A percentile compares a stretch with the other conserved stretches of the same genome.
Conservation (phyloP, 37 sponge, comb jelly and placozoan species). For the Trichoplax adhaerens region DNA sequence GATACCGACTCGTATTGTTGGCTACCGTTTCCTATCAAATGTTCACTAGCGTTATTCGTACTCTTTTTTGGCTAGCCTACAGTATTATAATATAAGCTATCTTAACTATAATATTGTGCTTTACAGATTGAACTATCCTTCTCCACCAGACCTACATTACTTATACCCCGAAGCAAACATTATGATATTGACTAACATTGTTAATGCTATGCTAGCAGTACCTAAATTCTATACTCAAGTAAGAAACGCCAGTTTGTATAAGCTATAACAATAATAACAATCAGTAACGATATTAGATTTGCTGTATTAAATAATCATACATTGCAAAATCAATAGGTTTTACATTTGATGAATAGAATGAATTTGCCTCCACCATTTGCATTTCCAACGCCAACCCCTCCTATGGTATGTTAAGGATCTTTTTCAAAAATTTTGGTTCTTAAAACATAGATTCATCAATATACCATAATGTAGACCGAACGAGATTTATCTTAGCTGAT, state of each 20-base stretch:
- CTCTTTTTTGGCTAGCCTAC: too few relatives aligned
- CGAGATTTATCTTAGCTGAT: neutral
- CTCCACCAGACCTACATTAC: conserved; percentile 16
- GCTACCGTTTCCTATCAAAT: too few relatives aligned
- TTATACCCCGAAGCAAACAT: conserved; percentile 51
- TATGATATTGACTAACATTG: conserved; percentile 45
- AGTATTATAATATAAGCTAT: too few relatives aligned
- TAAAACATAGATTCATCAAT: too few relatives aligned
- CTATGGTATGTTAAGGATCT: conserved; percentile 8
- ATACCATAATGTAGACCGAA: too few relatives aligned
- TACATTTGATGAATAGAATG: conserved; percentile 85
- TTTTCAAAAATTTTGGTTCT: too few relatives aligned
- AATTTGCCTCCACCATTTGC: conserved; percentile 80
- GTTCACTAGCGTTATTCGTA: too few relatives aligned
- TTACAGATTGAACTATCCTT: too few relatives aligned
- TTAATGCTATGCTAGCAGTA: conserved; percentile 47
- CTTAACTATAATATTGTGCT: too few relatives aligned
- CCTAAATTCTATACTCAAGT: conserved; percentile 67
- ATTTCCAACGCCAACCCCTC: conserved; percentile 17
- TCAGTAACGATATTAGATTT: neutral
- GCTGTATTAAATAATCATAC: neutral
- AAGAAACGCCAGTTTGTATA: neutral
- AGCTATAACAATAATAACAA: neutral
- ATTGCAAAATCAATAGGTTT: conserved; percentile 29
- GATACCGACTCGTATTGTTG: too few relatives aligned